These are phyloP conservation scores for Nothura maculosa DNA, from an alignment of 2,797 vertebrate genomes.

Conservation along the genomic window DNA sequence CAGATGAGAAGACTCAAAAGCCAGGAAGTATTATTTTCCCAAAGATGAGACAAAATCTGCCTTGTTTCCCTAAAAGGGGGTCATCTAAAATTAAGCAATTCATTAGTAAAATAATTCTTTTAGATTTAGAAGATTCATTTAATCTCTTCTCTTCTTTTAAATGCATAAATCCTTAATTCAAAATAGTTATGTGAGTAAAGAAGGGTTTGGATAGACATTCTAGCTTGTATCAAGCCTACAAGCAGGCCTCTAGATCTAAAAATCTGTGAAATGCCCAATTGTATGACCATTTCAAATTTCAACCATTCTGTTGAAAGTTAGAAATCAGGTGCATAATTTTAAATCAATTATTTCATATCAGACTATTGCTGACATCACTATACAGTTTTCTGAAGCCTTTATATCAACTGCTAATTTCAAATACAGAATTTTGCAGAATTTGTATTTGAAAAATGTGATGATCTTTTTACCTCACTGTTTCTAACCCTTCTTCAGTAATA, in stretches of 20 bases:
- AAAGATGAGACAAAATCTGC: background rate
- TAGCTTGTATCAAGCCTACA: background rate
- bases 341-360: background rate
- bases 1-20: background rate
- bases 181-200: background rate
- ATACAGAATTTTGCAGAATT: background rate
- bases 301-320: background rate
- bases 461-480: background rate
- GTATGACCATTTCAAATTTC: background rate
- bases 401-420: background rate
- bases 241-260: background rate
- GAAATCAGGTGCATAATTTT: background rate
- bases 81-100: background rate
- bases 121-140: background rate
- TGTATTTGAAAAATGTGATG: background rate
- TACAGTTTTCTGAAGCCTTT: background rate
- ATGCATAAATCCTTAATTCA: background rate
- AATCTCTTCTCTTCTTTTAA: background rate
- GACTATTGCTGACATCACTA: background rate
- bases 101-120: background rate
- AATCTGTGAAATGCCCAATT: background rate
- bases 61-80: background rate
- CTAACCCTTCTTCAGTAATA: background rate
- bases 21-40: background rate
- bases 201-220: background rate